Evolutionary conservation across 2,113 vertebrate genomes (phyloP).

Genomic region (Hucho hucho): DNA sequence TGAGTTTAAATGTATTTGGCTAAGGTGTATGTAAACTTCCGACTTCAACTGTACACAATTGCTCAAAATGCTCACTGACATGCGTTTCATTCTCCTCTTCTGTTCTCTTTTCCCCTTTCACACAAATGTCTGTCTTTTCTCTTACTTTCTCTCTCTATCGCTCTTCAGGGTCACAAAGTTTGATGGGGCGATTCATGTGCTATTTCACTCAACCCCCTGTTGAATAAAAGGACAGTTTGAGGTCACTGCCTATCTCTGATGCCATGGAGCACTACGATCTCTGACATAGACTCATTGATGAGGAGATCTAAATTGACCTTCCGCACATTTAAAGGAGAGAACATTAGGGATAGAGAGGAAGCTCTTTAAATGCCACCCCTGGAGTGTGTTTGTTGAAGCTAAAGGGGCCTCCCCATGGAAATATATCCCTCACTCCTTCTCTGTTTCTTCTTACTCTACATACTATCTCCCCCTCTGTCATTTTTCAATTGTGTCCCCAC

Average conservation of each 20-base stretch:
- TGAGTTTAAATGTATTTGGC: too few relatives aligned
- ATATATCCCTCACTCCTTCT: not conserved
- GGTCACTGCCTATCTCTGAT: not conserved
- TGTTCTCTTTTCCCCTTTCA: not conserved
- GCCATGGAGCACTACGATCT: too few relatives aligned
- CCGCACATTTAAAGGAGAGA: too few relatives aligned
- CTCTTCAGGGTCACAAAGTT: not conserved
- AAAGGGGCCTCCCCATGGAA: slow-evolving; percentile 6
- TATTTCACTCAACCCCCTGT: slow-evolving; percentile 13
- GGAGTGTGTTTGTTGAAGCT: slow-evolving; percentile 51
- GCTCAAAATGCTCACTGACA: too few relatives aligned
- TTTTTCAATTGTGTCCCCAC: not conserved
- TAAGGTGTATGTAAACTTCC: too few relatives aligned
- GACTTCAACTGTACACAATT: too few relatives aligned
- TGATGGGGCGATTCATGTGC: not conserved
- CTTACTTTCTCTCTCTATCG: not conserved
- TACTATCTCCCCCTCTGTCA: not conserved
- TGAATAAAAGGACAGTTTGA: not conserved
- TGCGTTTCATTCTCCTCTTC: not conserved
- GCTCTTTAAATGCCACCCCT: slow-evolving; percentile 54
- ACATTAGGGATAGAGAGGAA: not conserved
- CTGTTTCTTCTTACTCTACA: not conserved
- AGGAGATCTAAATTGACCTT: too few relatives aligned
- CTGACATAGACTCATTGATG: too few relatives aligned
- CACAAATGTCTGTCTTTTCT: not conserved